Conservation (phyloP, 2,113 vertebrate genomes). For the Falcunculus frontatus region DNA sequence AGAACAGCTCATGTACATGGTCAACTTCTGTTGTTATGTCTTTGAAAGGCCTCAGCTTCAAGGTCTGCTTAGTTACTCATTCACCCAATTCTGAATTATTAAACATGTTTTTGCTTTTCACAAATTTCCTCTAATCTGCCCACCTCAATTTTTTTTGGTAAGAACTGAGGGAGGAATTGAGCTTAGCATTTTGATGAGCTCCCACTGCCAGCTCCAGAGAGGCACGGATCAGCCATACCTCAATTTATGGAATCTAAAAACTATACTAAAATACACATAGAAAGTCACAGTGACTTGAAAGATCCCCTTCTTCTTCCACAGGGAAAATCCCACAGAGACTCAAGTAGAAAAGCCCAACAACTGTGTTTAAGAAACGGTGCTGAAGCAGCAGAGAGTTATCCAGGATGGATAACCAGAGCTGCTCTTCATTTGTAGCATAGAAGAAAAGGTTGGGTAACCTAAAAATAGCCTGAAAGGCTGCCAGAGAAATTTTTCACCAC, state of each 20-base stretch:
- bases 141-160: background rate
- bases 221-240: background rate
- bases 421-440: background rate
- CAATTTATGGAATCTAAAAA: background rate
- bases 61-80: background rate
- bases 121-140: background rate
- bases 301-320: background rate
- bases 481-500: background rate
- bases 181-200: background rate
- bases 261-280: background rate
- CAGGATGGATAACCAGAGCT: background rate
- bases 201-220: background rate
- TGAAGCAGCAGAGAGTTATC: background rate
- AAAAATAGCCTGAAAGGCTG: background rate
- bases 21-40: background rate
- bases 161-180: background rate
- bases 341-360: background rate
- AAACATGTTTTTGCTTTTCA: background rate
- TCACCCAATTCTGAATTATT: background rate
- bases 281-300: background rate
- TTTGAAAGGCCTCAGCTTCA: background rate
- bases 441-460: background rate
- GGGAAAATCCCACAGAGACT: background rate
- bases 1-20: background rate
- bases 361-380: background rate